Conservation (phyloP, 2,797 vertebrate species). For the Artibeus jamaicensis region DNA sequence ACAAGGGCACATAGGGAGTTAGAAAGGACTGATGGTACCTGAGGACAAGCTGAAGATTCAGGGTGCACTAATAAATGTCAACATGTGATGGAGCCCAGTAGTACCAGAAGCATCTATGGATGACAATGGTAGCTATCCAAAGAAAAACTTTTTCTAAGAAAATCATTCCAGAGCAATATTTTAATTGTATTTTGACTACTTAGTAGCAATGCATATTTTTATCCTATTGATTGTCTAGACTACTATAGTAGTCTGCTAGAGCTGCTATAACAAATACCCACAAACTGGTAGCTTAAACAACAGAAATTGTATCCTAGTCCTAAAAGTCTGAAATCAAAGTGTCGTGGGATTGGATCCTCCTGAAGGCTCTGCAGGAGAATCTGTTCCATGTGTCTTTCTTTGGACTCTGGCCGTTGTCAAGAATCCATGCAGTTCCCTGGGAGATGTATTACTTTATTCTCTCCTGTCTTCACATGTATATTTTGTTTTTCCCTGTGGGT, state of each 20-base stretch:
- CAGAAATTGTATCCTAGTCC: not conserved
- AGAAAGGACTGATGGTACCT: not conserved
- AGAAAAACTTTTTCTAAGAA: not conserved
- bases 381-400: not conserved
- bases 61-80: not conserved
- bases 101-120: not conserved
- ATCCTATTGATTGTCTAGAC: not conserved
- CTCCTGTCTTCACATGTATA: not conserved
- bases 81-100: not conserved
- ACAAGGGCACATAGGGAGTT: not conserved
- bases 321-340: not conserved
- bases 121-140: not conserved
- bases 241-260: not conserved
- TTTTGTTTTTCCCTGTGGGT: not conserved
- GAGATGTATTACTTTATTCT: not conserved
- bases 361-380: not conserved
- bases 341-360: not conserved
- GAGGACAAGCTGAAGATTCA: not conserved
- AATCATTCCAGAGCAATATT: not conserved
- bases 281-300: not conserved
- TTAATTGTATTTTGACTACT: not conserved
- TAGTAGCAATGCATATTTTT: not conserved
- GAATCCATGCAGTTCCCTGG: not conserved
- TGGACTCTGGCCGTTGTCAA: not conserved
- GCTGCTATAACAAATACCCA: not conserved